A percentile compares a stretch with the other conserved stretches of the same genome.
Conservation (phyloP, 2,113 vertebrate genomes). For the Coreoperca whiteheadi region DNA sequence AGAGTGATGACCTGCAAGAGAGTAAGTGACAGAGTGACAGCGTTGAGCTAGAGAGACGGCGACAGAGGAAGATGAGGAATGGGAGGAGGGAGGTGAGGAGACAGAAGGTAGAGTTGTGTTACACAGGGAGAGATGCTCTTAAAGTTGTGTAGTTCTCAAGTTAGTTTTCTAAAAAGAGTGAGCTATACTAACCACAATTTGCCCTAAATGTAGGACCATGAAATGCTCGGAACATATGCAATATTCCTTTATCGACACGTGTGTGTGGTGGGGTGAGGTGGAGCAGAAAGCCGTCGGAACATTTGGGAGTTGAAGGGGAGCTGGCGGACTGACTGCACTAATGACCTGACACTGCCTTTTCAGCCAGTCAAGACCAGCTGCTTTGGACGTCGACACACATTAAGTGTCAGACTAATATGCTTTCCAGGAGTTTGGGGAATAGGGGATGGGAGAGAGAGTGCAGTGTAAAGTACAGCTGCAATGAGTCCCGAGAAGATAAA, state of each 20-base stretch:
- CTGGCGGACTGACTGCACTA: conserved; percentile 75
- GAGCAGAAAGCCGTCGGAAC: conserved; percentile 61
- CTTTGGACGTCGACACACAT: conserved; percentile 77
- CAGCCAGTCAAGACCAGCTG: conserved; percentile 78
- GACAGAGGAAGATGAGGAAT: conserved; percentile 62
- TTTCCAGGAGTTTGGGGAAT: conserved; percentile 79
- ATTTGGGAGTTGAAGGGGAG: conserved; percentile 74
- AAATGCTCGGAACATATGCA: conserved; percentile 40
- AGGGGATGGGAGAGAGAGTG: conserved; percentile 43
- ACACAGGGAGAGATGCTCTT: conserved; percentile 22
- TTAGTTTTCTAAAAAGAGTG: conserved; percentile 36
- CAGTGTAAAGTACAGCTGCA: conserved; percentile 76
- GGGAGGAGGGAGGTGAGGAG: conserved; percentile 7
- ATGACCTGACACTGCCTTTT: conserved; percentile 81
- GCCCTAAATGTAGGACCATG: conserved; percentile 14
- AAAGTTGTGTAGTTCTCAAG: conserved; percentile 13
- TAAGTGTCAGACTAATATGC: conserved; percentile 80
- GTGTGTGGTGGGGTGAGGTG: conserved; percentile 32
- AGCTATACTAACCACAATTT: conserved; percentile 14
- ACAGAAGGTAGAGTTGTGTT: conserved; percentile 26
- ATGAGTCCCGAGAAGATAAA: conserved; percentile 77
- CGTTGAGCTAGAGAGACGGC: conserved; percentile 57
- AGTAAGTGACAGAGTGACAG: conserved; percentile 78
- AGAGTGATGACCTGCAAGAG: conserved; percentile 79
- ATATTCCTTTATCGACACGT: conserved; percentile 56